phyloP scores from a whole-genome alignment of 2,797 vertebrate species.

The Saxicola maurus region DNA sequence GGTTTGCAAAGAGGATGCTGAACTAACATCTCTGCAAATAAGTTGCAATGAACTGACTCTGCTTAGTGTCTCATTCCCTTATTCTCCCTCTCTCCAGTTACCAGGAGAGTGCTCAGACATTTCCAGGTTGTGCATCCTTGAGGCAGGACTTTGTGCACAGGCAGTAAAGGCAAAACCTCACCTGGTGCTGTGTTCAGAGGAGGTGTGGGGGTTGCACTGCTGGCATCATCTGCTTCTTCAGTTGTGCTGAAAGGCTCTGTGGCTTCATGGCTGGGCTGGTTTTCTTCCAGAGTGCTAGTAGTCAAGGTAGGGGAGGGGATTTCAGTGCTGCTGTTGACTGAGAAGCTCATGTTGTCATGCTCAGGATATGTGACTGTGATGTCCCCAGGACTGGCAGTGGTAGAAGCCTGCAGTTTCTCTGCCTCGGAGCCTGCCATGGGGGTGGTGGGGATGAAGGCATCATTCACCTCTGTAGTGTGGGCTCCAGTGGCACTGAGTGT shows the following conservation, averaged over 20 bases:
- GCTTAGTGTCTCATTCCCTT: neutral
- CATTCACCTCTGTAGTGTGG: neutral
- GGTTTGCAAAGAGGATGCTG: neutral
- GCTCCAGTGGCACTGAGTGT: neutral
- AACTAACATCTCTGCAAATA: neutral
- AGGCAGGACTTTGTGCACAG: neutral
- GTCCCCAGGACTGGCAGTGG: neutral
- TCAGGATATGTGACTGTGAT: neutral
- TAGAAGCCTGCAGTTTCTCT: neutral
- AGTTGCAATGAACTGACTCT: neutral
- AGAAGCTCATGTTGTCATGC: neutral
- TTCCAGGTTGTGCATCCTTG: neutral
- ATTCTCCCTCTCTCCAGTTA: neutral
- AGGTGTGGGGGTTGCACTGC: neutral
- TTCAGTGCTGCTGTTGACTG: slow-evolving; percentile 15
- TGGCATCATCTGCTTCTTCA: neutral
- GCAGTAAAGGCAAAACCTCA: slow-evolving; percentile 24
- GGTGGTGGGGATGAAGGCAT: neutral
- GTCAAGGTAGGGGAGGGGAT: neutral
- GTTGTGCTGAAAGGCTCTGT: slow-evolving; percentile 1
- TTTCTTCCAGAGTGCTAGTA: slow-evolving; percentile 5
- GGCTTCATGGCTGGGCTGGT: neutral
- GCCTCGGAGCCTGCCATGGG: neutral
- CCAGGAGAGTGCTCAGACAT: neutral
- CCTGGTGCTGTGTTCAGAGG: neutral